Conservation (phyloP, 1,140 invertebrate species). For the Halictus rubicundus region DNA sequence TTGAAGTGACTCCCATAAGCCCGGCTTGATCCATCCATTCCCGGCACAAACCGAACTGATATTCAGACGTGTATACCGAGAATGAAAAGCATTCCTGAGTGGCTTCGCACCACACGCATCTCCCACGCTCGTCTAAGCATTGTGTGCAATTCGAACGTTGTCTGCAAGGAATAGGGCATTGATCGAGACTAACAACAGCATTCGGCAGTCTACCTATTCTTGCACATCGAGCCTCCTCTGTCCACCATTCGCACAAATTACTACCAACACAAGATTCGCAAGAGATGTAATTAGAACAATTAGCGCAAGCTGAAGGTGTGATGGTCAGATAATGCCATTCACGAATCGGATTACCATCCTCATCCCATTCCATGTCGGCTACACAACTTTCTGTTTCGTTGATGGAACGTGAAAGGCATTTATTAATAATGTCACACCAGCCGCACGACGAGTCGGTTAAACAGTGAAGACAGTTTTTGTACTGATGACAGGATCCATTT, state of each 20-base stretch:
- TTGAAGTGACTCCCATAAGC: slow-evolving; percentile 77
- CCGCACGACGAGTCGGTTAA: slow-evolving; percentile 93
- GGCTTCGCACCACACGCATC: slow-evolving; percentile 97
- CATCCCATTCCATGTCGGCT: slow-evolving; percentile 71
- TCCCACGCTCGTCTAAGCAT: slow-evolving; percentile 91
- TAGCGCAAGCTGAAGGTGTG: slow-evolving; percentile 89
- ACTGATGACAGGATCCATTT: slow-evolving; percentile 88
- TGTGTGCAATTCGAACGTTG: slow-evolving; percentile 88
- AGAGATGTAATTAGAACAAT: slow-evolving; percentile 93
- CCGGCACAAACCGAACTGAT: slow-evolving; percentile 94
- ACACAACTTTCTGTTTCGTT: slow-evolving; percentile 85
- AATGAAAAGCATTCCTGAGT: slow-evolving; percentile 96
- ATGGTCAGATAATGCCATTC: slow-evolving; percentile 91
- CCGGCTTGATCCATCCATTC: slow-evolving; percentile 94
- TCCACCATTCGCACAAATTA: slow-evolving; percentile 92
- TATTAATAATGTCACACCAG: slow-evolving; percentile 90
- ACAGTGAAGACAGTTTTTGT: slow-evolving; percentile 93
- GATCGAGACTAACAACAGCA: slow-evolving; percentile 84
- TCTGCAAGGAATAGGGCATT: slow-evolving; percentile 89
- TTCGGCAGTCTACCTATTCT: slow-evolving; percentile 86
- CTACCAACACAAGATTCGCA: slow-evolving; percentile 88
- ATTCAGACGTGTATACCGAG: slow-evolving; percentile 95
- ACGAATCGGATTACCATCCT: slow-evolving; percentile 69
- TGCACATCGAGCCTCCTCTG: slow-evolving; percentile 90
- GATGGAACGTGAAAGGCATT: slow-evolving; percentile 83